A percentile compares a stretch with the other conserved stretches of the same genome.
phyloP scores from a whole-genome alignment of 2,888 invertebrate species.

The Platypus cylindrus region DNA sequence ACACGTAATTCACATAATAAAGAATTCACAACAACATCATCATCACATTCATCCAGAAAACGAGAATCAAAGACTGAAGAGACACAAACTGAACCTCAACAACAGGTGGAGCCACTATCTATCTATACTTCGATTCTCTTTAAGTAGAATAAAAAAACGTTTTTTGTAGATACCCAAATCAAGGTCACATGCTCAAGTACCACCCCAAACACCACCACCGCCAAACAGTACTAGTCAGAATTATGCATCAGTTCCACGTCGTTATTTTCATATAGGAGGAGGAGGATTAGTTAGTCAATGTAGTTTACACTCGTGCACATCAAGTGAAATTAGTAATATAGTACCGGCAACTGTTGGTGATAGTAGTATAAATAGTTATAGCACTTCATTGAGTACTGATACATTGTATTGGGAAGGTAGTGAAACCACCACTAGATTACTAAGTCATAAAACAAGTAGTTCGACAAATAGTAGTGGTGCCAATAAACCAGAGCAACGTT shows the following conservation, averaged over 20 bases:
- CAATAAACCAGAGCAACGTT: constrained; percentile 34
- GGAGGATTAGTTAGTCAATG: constrained; percentile 63
- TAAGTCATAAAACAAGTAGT: constrained; percentile 35
- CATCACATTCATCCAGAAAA: constrained; percentile 40
- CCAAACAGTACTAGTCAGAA: constrained; percentile 17
- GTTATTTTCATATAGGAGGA: constrained; percentile 53
- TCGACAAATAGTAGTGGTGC: constrained; percentile 37
- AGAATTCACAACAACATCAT: too few species aligned
- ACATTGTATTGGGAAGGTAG: constrained; percentile 69
- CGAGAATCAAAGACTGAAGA: constrained; percentile 35
- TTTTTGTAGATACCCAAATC: constrained; percentile 17
- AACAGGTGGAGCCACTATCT: constrained; percentile 20
- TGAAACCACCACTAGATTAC: constrained; percentile 33
- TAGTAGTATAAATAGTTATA: constrained; percentile 67
- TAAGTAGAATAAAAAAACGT: neutral
- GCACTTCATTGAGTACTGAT: constrained; percentile 75
- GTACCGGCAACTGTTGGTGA: constrained; percentile 45
- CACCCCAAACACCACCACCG: constrained; percentile 25
- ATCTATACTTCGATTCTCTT: constrained; percentile 2
- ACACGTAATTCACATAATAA: constrained; percentile 45
- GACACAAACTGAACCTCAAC: constrained; percentile 37
- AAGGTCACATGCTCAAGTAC: constrained; percentile 29
- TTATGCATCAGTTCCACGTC: constrained; percentile 26
- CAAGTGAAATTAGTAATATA: constrained; percentile 57
- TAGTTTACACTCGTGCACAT: constrained; percentile 72